Evolutionary conservation across 2,888 invertebrate species (phyloP).

Genomic region (Pristionchus maxplancki): DNA sequence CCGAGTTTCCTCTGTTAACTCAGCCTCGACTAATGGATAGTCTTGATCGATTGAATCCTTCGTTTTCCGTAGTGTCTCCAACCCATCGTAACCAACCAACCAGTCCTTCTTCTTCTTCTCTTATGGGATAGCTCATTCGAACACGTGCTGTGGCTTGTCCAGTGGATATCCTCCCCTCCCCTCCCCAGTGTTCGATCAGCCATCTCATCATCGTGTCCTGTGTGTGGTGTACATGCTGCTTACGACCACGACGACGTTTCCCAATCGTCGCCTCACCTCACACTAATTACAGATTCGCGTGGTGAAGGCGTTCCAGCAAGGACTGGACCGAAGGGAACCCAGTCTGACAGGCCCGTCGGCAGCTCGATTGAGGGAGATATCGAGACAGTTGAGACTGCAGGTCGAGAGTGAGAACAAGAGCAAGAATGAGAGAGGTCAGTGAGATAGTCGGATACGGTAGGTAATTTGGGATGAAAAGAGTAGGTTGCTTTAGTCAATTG

Average conservation of each 20-base stretch:
- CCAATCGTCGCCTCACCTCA: not conserved
- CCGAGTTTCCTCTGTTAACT: conserved; percentile 55
- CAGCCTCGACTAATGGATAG: conserved; percentile 36
- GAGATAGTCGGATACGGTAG: no score
- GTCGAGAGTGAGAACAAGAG: conserved; percentile 69
- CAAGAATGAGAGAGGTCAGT: conserved; percentile 41
- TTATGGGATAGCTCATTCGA: conserved; percentile 6
- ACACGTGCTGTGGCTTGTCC: conserved; percentile 39
- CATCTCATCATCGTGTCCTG: conserved; percentile 33
- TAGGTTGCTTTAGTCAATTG: no score
- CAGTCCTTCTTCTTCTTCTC: not conserved
- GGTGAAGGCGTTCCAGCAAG: conserved; percentile 99
- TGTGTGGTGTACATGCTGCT: conserved; percentile 39
- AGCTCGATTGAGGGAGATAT: conserved; percentile 78
- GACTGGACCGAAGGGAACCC: conserved; percentile 89
- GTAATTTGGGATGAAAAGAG: no score
- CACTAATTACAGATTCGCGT: conserved; percentile 92
- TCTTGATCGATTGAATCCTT: conserved; percentile 33
- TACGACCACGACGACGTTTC: conserved; percentile 8
- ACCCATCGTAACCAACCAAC: conserved; percentile 10
- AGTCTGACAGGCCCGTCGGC: conserved; percentile 74
- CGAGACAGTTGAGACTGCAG: conserved; percentile 80
- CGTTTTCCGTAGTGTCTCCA: conserved; percentile 4
- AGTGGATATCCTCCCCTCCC: not conserved
- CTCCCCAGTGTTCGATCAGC: conserved; percentile 36